These are phyloP conservation scores for Hemithea aestivaria DNA, from an alignment of 2,888 invertebrate species.

Conservation along the genomic window DNA sequence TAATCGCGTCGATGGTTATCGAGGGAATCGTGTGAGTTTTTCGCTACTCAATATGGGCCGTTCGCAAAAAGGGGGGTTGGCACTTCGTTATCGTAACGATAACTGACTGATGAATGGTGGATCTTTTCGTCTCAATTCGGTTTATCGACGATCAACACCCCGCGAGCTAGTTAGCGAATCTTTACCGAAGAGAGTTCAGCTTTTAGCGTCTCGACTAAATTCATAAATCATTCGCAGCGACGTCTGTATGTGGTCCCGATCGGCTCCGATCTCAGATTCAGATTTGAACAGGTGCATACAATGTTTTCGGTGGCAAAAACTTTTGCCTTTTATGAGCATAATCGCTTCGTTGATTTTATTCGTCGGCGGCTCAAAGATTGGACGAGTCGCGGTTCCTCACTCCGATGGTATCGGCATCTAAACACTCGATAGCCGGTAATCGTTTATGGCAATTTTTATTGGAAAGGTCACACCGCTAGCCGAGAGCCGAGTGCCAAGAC, in stretches of 20 bases:
- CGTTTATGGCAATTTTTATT: constrained; percentile 47
- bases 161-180: constrained; percentile 70
- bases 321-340: constrained; percentile 54
- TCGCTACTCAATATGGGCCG: constrained; percentile 53
- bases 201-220: constrained; percentile 34
- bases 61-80: constrained; percentile 55
- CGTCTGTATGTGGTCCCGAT: constrained; percentile 63
- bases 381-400: constrained; percentile 23
- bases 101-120: constrained; percentile 76
- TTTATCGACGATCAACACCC: constrained; percentile 69
- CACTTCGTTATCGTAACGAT: constrained; percentile 62
- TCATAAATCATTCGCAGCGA: constrained; percentile 60
- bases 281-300: constrained; percentile 56
- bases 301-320: constrained; percentile 57
- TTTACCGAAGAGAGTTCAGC: constrained; percentile 38
- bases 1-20: constrained; percentile 50
- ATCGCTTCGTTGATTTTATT: constrained; percentile 46
- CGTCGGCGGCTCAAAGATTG: constrained; percentile 37
- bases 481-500: too few species aligned
- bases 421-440: constrained; percentile 37
- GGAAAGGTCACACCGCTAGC: constrained; percentile 43
- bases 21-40: constrained; percentile 55
- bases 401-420: constrained; percentile 14
- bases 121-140: constrained; percentile 73
- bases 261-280: constrained; percentile 46